Evolutionary conservation across 2,888 invertebrate species (phyloP).

Genomic region (Epistrophe grossulariae): DNA sequence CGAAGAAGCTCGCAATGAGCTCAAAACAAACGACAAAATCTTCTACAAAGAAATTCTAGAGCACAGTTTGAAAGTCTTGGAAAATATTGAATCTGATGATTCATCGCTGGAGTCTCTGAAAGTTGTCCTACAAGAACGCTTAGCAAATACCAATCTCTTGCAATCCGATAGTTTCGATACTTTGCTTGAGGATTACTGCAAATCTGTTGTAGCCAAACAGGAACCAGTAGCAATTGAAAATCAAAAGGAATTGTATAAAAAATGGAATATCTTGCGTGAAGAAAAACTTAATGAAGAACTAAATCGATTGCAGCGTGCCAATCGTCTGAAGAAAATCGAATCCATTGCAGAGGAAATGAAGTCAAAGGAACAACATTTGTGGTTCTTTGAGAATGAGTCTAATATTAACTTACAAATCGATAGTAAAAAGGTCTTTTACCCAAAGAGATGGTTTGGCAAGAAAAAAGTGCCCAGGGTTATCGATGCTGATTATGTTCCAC

Average conservation of each 20-base stretch:
- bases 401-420: conserved; percentile 89
- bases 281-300: conserved; percentile 86
- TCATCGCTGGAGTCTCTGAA: conserved; percentile 82
- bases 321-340: conserved; percentile 86
- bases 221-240: conserved; percentile 82
- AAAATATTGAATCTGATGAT: conserved; percentile 76
- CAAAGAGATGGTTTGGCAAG: conserved; percentile 84
- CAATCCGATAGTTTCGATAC: conserved; percentile 78
- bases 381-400: conserved; percentile 94
- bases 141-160: conserved; percentile 80
- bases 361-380: conserved; percentile 87
- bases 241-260: conserved; percentile 84
- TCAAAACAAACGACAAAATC: conserved; percentile 77
- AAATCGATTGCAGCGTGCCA: conserved; percentile 84
- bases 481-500: conserved; percentile 89
- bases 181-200: conserved; percentile 78
- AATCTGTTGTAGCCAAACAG: conserved; percentile 80
- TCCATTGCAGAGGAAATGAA: conserved; percentile 84
- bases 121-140: conserved; percentile 81
- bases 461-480: conserved; percentile 84
- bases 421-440: conserved; percentile 85
- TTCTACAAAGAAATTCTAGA: conserved; percentile 78
- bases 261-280: conserved; percentile 86
- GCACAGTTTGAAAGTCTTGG: conserved; percentile 77
- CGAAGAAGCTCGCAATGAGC: conserved; percentile 83